These are phyloP conservation scores for Tetraodon nigroviridis DNA, from an alignment of 2,113 vertebrate genomes.

Conservation along the genomic window DNA sequence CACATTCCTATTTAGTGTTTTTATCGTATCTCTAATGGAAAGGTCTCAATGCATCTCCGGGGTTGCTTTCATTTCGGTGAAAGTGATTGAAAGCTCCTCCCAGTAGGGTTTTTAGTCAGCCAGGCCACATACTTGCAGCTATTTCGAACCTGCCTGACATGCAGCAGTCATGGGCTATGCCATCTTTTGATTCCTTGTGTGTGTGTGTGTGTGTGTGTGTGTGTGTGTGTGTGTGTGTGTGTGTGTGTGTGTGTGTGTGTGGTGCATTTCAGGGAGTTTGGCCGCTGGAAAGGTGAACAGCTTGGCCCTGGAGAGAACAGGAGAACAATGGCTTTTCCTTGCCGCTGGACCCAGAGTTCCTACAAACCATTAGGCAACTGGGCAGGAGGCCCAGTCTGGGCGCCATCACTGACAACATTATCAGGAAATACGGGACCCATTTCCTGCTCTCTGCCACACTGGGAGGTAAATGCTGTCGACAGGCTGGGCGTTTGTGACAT, in stretches of 20 bases:
- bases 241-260: background rate
- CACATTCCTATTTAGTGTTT: background rate
- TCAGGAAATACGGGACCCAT: conserved; percentile 80
- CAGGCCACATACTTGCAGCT: background rate
- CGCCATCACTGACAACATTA: conserved; percentile 78
- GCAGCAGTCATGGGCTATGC: conserved; percentile 13
- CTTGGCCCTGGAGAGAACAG: conserved; percentile 77
- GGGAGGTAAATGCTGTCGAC: conserved; percentile 69
- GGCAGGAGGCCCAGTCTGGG: conserved; percentile 75
- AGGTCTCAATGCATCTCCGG: background rate
- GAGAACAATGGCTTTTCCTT: conserved; percentile 77
- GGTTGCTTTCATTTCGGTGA: conserved; percentile 1
- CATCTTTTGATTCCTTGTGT: conserved; percentile 14
- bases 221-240: background rate
- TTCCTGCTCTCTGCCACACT: conserved; percentile 79
- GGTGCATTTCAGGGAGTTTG: conserved; percentile 78
- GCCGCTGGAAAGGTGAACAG: conserved; percentile 84
- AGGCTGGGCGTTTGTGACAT: background rate
- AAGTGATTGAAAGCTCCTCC: conserved; percentile 31
- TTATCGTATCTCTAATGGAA: conserved; percentile 7
- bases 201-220: background rate
- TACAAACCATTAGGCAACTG: conserved; percentile 78
- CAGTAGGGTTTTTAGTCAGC: conserved; percentile 5
- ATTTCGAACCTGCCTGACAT: conserved; percentile 1
- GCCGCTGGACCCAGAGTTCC: conserved; percentile 79